Conservation (phyloP, 2,113 vertebrate genomes). For the Sitta europaea region DNA sequence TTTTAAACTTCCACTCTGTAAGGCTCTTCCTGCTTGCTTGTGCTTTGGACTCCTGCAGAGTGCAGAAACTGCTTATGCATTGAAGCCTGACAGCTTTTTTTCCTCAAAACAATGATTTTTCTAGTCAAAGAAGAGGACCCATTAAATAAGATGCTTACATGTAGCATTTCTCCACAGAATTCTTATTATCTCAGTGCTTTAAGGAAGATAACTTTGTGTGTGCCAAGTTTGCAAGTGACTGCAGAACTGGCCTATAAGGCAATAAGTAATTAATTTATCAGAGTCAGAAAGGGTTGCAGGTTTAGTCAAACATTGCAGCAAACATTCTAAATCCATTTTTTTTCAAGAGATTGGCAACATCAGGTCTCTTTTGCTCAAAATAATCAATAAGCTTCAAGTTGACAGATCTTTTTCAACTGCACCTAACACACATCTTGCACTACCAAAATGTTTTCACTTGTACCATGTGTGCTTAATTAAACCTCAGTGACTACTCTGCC, state of each 20-base stretch:
- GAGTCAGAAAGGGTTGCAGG: neutral
- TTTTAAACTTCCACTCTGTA: neutral
- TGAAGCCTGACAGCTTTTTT: neutral
- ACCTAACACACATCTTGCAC: neutral
- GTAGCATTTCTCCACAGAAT: neutral
- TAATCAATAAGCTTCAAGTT: neutral
- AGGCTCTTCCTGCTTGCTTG: neutral
- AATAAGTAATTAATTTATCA: neutral
- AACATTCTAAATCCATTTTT: neutral
- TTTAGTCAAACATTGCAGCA: neutral
- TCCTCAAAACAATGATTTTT: neutral
- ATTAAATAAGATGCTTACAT: neutral
- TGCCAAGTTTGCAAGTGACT: neutral
- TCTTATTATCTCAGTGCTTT: neutral
- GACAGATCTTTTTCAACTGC: neutral
- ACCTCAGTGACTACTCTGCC: neutral
- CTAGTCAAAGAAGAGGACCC: neutral
- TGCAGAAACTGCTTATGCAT: neutral
- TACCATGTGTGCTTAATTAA: neutral
- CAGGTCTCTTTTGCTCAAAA: neutral
- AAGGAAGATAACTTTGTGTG: neutral
- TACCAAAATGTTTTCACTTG: neutral
- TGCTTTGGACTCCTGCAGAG: neutral
- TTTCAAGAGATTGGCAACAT: neutral
- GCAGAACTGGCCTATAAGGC: neutral